These are phyloP conservation scores for Pleuronectes platessa DNA, from an alignment of 2,113 vertebrate genomes.

Conservation along the genomic window DNA sequence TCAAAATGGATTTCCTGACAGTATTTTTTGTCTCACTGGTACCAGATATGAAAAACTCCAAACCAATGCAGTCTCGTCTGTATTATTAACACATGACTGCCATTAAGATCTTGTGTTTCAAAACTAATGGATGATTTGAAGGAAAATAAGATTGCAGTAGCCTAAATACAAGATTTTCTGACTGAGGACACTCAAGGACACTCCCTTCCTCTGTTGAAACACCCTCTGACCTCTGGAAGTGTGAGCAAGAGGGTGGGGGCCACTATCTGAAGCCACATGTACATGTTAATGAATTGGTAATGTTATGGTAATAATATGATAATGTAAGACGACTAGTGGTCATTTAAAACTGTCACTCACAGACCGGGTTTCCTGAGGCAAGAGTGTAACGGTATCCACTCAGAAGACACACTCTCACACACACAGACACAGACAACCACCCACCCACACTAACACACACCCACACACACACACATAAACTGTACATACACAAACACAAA, in stretches of 20 bases:
- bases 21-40: not conserved
- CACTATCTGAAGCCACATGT: conserved; percentile 26
- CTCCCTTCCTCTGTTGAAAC: not conserved
- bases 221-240: not conserved
- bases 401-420: not conserved
- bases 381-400: not conserved
- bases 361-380: conserved; percentile 3
- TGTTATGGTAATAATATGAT: conserved; percentile 60
- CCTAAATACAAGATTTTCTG: not conserved
- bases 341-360: conserved; percentile 52
- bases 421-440: not conserved
- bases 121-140: not conserved
- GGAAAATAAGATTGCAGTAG: too few species aligned
- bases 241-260: conserved; percentile 4
- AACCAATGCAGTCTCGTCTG: not conserved
- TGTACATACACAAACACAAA: not conserved
- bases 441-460: not conserved
- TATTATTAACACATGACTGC: not conserved
- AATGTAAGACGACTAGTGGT: conserved; percentile 50
- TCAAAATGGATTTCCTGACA: not conserved
- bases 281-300: conserved; percentile 49
- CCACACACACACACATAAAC: not conserved
- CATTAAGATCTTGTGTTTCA: not conserved
- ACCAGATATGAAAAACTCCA: not conserved
- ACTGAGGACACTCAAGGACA: not conserved